A percentile compares a stretch with the other conserved stretches of the same genome.
Conservation (phyloP, 2,113 vertebrate genomes). For the Hemibagrus wyckioides region DNA sequence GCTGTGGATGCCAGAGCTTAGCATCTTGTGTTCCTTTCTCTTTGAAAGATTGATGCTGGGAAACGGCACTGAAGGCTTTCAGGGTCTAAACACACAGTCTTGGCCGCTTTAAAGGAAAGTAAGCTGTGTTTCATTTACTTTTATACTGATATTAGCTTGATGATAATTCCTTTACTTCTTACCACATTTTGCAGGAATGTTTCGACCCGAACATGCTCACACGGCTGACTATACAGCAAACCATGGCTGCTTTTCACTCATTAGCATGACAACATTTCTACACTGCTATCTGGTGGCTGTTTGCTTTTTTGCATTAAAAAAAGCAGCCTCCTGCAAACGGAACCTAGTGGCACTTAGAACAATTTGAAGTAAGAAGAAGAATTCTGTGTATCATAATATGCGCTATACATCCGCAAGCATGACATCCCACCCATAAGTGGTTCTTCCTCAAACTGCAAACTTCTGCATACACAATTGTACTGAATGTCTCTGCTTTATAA, state of each 20-base stretch:
- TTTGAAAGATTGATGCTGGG: constrained; percentile 13
- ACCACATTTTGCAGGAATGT: background rate
- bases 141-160: background rate
- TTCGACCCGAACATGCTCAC: background rate
- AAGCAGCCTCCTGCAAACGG: background rate
- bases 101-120: constrained; percentile 9
- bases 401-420: background rate
- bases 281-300: background rate
- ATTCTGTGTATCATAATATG: background rate
- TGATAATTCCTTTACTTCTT: no score
- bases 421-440: background rate
- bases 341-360: background rate
- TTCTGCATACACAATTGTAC: background rate
- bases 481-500: background rate
- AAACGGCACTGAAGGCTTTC: constrained; percentile 11
- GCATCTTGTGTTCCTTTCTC: constrained; percentile 7
- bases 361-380: background rate
- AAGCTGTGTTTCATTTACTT: constrained; percentile 2
- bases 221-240: background rate
- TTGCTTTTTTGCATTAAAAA: background rate
- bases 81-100: background rate
- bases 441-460: background rate
- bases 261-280: background rate
- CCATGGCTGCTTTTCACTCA: background rate
- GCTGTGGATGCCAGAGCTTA: background rate